These are phyloP conservation scores for Ophthalmolycus amberensis DNA, from an alignment of 2,113 vertebrate genomes.

Conservation along the genomic window DNA sequence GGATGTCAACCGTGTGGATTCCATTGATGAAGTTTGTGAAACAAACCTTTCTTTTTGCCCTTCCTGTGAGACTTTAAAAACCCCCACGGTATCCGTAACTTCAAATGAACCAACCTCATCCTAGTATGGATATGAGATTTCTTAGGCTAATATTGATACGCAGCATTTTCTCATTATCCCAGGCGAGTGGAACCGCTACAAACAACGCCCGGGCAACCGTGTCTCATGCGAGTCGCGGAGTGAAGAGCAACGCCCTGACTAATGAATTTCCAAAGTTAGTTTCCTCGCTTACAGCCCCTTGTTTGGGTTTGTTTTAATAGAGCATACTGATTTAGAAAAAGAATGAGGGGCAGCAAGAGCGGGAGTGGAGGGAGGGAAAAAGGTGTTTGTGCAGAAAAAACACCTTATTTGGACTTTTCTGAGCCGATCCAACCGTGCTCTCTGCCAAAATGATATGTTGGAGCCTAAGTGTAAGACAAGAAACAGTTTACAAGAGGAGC, in stretches of 20 bases:
- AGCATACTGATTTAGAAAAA: conserved; percentile 59
- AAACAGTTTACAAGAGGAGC: conserved; percentile 69
- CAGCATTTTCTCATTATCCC: conserved; percentile 74
- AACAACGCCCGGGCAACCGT: conserved; percentile 62
- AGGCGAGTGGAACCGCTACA: conserved; percentile 58
- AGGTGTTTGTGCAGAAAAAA: conserved; percentile 62
- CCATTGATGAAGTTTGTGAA: conserved; percentile 30
- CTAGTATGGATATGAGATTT: conserved; percentile 65
- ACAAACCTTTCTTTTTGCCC: not conserved
- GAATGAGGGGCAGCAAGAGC: conserved; percentile 37
- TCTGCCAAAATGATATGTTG: conserved; percentile 68
- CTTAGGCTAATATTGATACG: conserved; percentile 67
- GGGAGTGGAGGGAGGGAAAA: not conserved
- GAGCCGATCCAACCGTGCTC: conserved; percentile 50
- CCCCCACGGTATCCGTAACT: conserved; percentile 9
- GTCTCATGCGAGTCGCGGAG: conserved; percentile 51
- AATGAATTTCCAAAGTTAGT: conserved; percentile 67
- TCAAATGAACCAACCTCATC: conserved; percentile 64
- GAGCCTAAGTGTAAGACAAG: conserved; percentile 66
- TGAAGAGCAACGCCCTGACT: conserved; percentile 50
- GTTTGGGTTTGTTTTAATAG: conserved; percentile 68
- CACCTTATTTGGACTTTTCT: conserved; percentile 77
- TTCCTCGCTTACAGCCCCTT: conserved; percentile 58
- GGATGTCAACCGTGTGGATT: conserved; percentile 12
- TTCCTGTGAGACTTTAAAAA: conserved; percentile 26